Conservation (phyloP, 2,888 invertebrate species). For the Unio delphinus region DNA sequence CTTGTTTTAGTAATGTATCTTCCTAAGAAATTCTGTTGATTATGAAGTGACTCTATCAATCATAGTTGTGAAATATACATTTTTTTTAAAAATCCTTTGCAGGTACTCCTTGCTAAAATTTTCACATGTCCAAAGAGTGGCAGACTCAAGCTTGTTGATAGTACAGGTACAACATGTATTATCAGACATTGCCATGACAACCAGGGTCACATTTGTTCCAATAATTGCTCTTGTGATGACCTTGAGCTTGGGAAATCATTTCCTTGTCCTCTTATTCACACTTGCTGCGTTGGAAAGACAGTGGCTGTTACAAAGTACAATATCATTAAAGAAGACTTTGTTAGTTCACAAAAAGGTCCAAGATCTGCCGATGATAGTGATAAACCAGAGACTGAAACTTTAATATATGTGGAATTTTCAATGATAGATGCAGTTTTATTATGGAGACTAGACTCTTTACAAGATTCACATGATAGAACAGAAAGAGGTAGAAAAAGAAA, state of each 20-base stretch:
- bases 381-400: not conserved
- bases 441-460: not conserved
- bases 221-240: slow-evolving; percentile 17
- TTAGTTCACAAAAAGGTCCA: not conserved
- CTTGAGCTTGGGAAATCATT: slow-evolving; percentile 16
- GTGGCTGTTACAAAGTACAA: slow-evolving; percentile 24
- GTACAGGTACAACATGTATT: slow-evolving; percentile 18
- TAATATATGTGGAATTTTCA: slow-evolving; percentile 12
- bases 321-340: slow-evolving; percentile 25
- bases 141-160: slow-evolving; percentile 26
- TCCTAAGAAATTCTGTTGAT: too few species aligned
- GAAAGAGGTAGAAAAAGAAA: too few species aligned
- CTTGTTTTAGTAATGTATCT: too few species aligned
- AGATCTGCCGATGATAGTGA: not conserved
- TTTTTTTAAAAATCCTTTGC: not conserved
- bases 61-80: too few species aligned
- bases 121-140: slow-evolving; percentile 20
- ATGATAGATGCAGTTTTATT: slow-evolving; percentile 11
- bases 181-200: slow-evolving; percentile 4
- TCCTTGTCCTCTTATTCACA: slow-evolving; percentile 25
- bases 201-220: slow-evolving; percentile 10
- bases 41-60: too few species aligned
- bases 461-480: too few species aligned
- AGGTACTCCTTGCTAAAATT: slow-evolving; percentile 34
- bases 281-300: slow-evolving; percentile 27